phyloP scores from a whole-genome alignment of 2,797 vertebrate species.

The Sebastes hopkinsi region DNA sequence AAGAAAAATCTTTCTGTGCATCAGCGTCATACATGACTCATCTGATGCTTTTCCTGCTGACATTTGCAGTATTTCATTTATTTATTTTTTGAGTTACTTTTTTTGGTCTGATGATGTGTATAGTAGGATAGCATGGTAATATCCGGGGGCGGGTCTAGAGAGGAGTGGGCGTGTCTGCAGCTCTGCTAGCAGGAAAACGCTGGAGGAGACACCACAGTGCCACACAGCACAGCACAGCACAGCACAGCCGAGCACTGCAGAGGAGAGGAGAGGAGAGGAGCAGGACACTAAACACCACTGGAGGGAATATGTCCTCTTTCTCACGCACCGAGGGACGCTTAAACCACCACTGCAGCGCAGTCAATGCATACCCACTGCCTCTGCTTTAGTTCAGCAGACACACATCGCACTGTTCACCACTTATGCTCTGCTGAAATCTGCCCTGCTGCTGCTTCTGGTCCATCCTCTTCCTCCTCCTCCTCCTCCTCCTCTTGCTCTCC shows the following conservation, averaged over 20 bases:
- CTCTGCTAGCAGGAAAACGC: constrained; percentile 59
- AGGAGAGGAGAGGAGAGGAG: constrained; percentile 4
- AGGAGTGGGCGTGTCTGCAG: constrained; percentile 74
- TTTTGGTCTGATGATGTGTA: constrained; percentile 15
- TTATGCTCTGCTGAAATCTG: constrained; percentile 64
- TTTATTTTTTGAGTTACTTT: no score
- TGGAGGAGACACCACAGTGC: constrained; percentile 49
- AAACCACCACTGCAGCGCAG: constrained; percentile 35
- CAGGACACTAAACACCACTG: neutral
- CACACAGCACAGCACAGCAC: constrained; percentile 8
- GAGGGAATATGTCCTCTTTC: constrained; percentile 63
- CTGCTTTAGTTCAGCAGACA: constrained; percentile 48
- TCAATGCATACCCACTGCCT: constrained; percentile 25
- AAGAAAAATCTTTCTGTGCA: neutral
- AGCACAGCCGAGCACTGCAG: constrained; percentile 58
- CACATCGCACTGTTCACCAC: constrained; percentile 27
- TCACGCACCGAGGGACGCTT: constrained; percentile 46
- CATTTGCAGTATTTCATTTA: neutral
- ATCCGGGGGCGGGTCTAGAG: constrained; percentile 74
- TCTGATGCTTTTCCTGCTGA: constrained; percentile 11
- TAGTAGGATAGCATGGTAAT: constrained; percentile 58
- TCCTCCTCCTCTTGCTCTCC: constrained; percentile 31
- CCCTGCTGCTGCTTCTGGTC: constrained; percentile 40
- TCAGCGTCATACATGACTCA: constrained; percentile 24
- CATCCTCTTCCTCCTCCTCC: constrained; percentile 36